Base-by-base conservation (phyloP, 2,888 invertebrate genomes). In the Pocota personata region DNA sequence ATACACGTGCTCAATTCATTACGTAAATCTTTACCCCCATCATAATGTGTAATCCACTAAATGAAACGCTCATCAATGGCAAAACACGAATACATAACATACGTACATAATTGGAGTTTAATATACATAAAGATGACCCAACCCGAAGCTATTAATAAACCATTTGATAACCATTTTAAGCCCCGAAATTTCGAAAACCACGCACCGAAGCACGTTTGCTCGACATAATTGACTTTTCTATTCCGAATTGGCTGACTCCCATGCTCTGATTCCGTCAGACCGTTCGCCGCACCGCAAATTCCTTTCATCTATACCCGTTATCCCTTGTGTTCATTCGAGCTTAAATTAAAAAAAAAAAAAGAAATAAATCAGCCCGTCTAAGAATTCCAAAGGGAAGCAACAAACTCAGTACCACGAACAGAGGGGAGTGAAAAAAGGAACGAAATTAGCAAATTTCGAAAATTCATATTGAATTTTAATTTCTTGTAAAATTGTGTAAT, bases 401-500 rank as follows among this genome's bases (percentile, higher is more conserved):
- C 24, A 48, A n/a, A n/a, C n/a, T n/a, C n/a, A n/a, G n/a, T n/a
- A n/a, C n/a, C 37, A 66, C 16, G 35, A 8, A 24, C 12, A 10
- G 4, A 12, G 16, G n/a, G 14, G 16, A 35, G 16, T 5, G 14
- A 30, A 8, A 46, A 10, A 10, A 7, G n/a, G 35, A 37, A 43
- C 32, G 46, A 48, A 77, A 67, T 77, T 77, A 77, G 21, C 67
- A 67, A 77, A 50, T 77, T 35, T 48, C 27, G 2, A 40, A 50
- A 69, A 60, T 69, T 6, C 46, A 50, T 69, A 60, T 50, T 50
- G 77, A 77, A 77, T 77, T 77, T 69, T 60, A 67, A 77, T 69
- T 77, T 40, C 7, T 50, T 48, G 58, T 50, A 19, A 69, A 58
- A 76, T 67, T 24, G 35, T 14, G 37, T 21, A 58, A 46, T 37